Evolutionary conservation across 2,888 invertebrate genomes (phyloP).

Genomic region (Petrophora chlorosata): DNA sequence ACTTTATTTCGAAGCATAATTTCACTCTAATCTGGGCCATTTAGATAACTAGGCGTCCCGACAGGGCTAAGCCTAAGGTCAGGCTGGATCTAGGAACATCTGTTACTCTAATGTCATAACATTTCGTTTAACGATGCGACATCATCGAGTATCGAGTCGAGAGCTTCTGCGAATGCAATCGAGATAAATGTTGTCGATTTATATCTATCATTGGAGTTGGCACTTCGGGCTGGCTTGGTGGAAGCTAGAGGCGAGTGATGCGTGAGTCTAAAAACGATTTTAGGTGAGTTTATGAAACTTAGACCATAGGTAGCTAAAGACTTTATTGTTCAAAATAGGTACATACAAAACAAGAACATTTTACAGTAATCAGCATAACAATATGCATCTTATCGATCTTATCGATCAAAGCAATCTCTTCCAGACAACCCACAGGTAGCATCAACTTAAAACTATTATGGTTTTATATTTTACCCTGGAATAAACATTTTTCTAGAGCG

Average conservation of each 20-base stretch:
- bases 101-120: conserved; percentile 22
- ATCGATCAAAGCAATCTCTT: too few species aligned
- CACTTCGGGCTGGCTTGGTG: conserved; percentile 29
- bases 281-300: too few species aligned
- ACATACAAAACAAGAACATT: too few species aligned
- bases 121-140: conserved; percentile 17
- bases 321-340: too few species aligned
- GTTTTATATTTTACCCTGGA: too few species aligned
- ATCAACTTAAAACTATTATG: too few species aligned
- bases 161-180: conserved; percentile 48
- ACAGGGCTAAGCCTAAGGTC: conserved; percentile 3
- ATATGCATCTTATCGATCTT: too few species aligned
- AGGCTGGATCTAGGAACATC: conserved; percentile 1
- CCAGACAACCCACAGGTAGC: too few species aligned
- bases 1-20: not conserved
- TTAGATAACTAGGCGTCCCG: not conserved
- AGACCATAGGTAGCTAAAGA: too few species aligned
- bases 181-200: conserved; percentile 63
- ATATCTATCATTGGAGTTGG: conserved; percentile 52
- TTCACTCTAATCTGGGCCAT: not conserved
- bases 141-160: conserved; percentile 21
- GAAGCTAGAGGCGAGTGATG: conserved; percentile 14
- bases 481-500: too few species aligned
- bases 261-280: too few species aligned
- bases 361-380: too few species aligned